Evolutionary conservation across 2,888 invertebrate species (phyloP), one percentile per base, ranked within the genome.

Genomic region (Tenthredo amoena): DNA sequence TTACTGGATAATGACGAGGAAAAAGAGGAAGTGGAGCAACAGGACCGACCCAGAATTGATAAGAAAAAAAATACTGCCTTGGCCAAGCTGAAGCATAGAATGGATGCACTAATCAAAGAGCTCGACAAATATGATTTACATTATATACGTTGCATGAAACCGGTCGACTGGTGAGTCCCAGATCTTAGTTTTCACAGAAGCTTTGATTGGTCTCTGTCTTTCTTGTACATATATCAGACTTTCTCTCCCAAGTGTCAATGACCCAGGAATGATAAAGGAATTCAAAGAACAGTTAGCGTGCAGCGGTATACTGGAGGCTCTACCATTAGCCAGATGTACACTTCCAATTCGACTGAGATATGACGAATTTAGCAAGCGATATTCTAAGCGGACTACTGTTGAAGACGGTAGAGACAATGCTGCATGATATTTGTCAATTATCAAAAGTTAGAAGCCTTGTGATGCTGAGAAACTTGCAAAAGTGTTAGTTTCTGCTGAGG

Each of bases 141-240:
- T 89, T 94, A 94, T 86, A 91, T 94, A 7, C 92, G 93, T 87
- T 94, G 94, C 86, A 88, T 94, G 18, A 94, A 92, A 87, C 94
- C 94, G 21, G 91, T 90, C 79, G 76, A 21, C n/a, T 12, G 88
- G 91, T 90, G 88, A 86, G 68, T 62, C 10, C 0, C 68, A 76
- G 81, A 82, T 86, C 62, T 68, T 84, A n/a, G n/a, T 47, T 81
- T 72, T 84, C 83, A 79, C 9, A 65, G 62, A 21, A 7, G 12
- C 6, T 68, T 18, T 12, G 6, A 68, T 18, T 15, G 15, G 34
- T 68, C 34, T 68, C 68, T 2, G 68, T 68, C 26, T 34, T 18
- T 6, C 1, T 34, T 34, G 34, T 34, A 34, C 3, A 68, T 68
- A 34, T 10, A 68, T 68, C 6, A 26, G 34, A 68, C 10, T 74